Evolutionary conservation across 1,140 invertebrate genomes (phyloP), one percentile per base, ranked within the genome.

Genomic region (Tetraneura akinire): DNA sequence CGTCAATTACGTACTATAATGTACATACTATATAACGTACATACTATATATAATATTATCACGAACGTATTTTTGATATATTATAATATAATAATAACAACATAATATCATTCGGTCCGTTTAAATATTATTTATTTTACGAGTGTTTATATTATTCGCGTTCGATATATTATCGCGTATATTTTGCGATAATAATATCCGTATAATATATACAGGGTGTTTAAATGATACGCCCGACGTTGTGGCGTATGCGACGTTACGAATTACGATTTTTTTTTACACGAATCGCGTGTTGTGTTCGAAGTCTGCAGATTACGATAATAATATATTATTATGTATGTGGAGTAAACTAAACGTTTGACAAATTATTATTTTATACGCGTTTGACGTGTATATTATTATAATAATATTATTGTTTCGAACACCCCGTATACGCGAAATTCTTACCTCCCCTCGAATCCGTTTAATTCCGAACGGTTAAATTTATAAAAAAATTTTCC

Each of bases 391-490:
- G 32, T 37, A 4, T 37, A 37, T 4, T 37, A 4, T 37, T 37
- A 4, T 4, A 37, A 37, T 4, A 37, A 37, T 37, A 37, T 37
- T 37, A 37, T 37, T 8, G 32, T 37, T 37, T 3, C 8, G 32
- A 37, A 37, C 32, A 37, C 32, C 3, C 21, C 10, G 11, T 13
- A 14, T 10, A 1, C 51, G 45, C n/a, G 26, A n/a, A n/a, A n/a
- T n/a, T n/a, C n/a, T n/a, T n/a, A n/a, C n/a, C n/a, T 21, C 21
- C 21, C 37, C 13, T 37, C 37, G 64, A 45, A 45, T 68, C n/a
- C 37, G 64, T 74, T 57, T 74, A 51, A 74, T 74, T 74, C 71
- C 71, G 49, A 74, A 74, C 71, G 21, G 71, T 74, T 74, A 37
- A 74, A 55, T 74, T 57, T 55, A 9, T n/a, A n/a, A n/a, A n/a